phyloP scores from a whole-genome alignment of 2,113 vertebrate genomes.

The Megaptera novaeangliae region DNA sequence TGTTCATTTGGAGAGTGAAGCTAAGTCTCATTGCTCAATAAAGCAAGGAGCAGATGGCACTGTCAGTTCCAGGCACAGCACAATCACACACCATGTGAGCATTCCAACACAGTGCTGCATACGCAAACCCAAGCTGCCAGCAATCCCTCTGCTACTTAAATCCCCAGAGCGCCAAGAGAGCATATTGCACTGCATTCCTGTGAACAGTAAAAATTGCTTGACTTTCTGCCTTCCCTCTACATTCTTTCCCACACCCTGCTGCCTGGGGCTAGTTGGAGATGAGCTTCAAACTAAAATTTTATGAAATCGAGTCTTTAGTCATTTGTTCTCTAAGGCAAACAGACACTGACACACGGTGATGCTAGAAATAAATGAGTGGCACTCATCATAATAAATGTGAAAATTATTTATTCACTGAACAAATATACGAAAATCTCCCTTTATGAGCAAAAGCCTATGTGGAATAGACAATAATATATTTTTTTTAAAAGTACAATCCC shows the following conservation, averaged over 20 bases:
- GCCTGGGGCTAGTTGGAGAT: not conserved
- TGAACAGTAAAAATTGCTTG: constrained; percentile 22
- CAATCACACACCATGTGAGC: constrained; percentile 49
- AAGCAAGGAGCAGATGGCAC: constrained; percentile 79
- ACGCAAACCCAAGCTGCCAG: constrained; percentile 67
- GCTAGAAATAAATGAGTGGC: not conserved
- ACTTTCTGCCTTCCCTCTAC: not conserved
- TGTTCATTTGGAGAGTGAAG: constrained; percentile 53
- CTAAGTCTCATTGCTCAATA: constrained; percentile 65
- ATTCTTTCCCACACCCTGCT: not conserved
- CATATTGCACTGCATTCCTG: not conserved
- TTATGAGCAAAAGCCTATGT: not conserved
- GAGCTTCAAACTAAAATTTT: not conserved
- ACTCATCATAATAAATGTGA: not conserved
- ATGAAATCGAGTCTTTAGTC: not conserved
- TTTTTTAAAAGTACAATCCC: not conserved
- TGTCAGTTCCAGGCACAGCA: constrained; percentile 71
- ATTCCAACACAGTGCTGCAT: constrained; percentile 50
- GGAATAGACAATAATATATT: not conserved
- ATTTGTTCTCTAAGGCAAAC: not conserved
- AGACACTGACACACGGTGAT: not conserved
- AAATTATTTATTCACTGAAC: not conserved
- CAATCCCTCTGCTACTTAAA: constrained; percentile 39
- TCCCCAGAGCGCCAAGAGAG: constrained; percentile 37
- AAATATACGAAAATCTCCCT: not conserved